Evolutionary conservation across 2,888 invertebrate species (phyloP), one percentile per base, ranked within the genome.

Genomic region (Chloromyia formosa): DNA sequence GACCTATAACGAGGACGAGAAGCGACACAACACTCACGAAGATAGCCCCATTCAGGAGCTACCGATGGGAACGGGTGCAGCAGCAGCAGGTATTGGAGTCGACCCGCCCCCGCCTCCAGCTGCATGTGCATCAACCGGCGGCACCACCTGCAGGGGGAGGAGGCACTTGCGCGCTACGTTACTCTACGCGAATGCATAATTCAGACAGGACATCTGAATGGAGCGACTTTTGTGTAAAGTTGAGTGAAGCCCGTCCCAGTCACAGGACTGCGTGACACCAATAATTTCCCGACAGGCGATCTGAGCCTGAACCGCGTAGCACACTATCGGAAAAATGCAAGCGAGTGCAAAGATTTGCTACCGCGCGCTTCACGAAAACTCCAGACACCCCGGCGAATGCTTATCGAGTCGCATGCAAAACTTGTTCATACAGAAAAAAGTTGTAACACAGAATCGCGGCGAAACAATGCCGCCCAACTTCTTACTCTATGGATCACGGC

Each of bases 161-260:
- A n/a, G 54, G 54, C 49, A 69, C 35, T 53, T 69, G 71, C 71
- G 71, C 71, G 71, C 56, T 27, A 56, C 71, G 56, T 56, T 56
- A 71, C 42, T 71, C 27, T 14, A 40, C 58, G 14, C 68, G 56
- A 71, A 20, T 71, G 58, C 58, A 69, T 54, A 69, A 69, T 71
- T 58, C 35, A 58, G 14, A 20, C 49, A 10, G 22, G 18, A 71
- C 40, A 10, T 40, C 58, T 71, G 18, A 71, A 71, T 71, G 58
- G 42, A 20, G 49, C 22, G 27, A 23, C 12, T 69, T 54, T 53
- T 22, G 53, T 35, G 20, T 22, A 7, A 56, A 56, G 16, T 56
- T 16, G 56, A 56, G 1, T 56, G 3, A 16, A 7, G 27, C 27
- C 16, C 49, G 49, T 49, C 49, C 14, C 49, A n/a, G 12, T 3